Base-by-base conservation (phyloP, 2,797 vertebrate genomes). In the Borostomias antarcticus region DNA sequence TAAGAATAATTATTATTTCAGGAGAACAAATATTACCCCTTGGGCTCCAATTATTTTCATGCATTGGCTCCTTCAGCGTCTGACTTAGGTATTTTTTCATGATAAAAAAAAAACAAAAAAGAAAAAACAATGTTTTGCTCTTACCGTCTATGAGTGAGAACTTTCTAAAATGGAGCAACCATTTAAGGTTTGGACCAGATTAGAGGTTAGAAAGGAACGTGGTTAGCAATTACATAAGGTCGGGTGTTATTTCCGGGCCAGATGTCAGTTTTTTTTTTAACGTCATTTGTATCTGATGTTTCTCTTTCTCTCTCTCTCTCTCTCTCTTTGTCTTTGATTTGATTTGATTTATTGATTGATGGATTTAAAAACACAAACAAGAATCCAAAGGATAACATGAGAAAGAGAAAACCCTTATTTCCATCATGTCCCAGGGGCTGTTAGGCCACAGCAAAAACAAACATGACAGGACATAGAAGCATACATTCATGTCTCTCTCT, bases 11-110 rank as follows among this genome's bases (percentile, higher is more conserved):
- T 90, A 90, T 91, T 89, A 90, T 91, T 91, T 91, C 90, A 93
- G 85, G 86, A 90, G 90, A 92, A 91, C 90, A 92, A 92, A 92
- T 92, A 90, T 90, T 85, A 92, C 90, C 90, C 91, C 92, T 90
- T 91, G 92, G 92, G 92, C 90, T 90, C 89, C 87, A 92, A 92
- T 93, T 93, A 93, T 92, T 93, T 92, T 89, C 89, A 93, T 90
- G 89, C 90, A 88, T 90, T 89, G 83, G 85, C 86, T 91, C 77
- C 81, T 87, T 85, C 79, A 75, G 83, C 83, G 84, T 88, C 83
- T 87, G 80, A 88, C 80, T 70, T 81, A 70, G 73, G 77, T 74
- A 69, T 79, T 83, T 76, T 82, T 83, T 75, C 65, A 72, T 69
- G 52, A 10, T 69, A 56, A 63, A 62, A 74, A 71, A 54, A 68